These are phyloP conservation scores for Gobiocypris rarus DNA, from an alignment of 2,113 vertebrate genomes.

Conservation along the genomic window DNA sequence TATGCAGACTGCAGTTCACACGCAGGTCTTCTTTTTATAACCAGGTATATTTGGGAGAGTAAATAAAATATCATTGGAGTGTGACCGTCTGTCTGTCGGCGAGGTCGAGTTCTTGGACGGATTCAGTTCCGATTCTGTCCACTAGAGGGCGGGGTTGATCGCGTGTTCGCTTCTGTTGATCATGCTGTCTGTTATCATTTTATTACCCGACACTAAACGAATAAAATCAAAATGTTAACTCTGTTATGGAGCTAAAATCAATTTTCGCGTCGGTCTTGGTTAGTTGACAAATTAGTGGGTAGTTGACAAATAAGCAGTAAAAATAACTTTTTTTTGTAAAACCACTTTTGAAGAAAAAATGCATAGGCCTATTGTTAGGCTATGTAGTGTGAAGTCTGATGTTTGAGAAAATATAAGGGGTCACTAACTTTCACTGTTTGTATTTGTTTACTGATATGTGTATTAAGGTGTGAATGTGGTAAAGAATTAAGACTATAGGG, in stretches of 20 bases:
- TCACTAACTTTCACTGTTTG: too few relatives aligned
- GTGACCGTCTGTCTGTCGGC: neutral
- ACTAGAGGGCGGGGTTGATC: conserved; percentile 31
- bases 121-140: neutral
- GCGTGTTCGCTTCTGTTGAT: neutral
- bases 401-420: too few relatives aligned
- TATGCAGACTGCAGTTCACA: conserved; percentile 9
- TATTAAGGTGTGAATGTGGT: too few relatives aligned
- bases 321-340: too few relatives aligned
- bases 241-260: neutral
- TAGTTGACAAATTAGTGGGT: neutral
- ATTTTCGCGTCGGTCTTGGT: neutral
- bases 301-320: too few relatives aligned
- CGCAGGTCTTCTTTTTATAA: conserved; percentile 15
- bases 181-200: too few relatives aligned
- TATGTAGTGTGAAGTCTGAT: too few relatives aligned
- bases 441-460: too few relatives aligned
- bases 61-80: conserved; percentile 1
- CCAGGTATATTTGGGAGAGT: conserved; percentile 15
- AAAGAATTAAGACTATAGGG: too few relatives aligned
- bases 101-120: neutral
- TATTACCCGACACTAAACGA: neutral
- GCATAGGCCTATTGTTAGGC: too few relatives aligned
- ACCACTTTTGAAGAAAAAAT: too few relatives aligned
- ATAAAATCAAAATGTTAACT: neutral